Evolutionary conservation across 2,797 vertebrate species (phyloP).

Genomic region (Carduelis carduelis): DNA sequence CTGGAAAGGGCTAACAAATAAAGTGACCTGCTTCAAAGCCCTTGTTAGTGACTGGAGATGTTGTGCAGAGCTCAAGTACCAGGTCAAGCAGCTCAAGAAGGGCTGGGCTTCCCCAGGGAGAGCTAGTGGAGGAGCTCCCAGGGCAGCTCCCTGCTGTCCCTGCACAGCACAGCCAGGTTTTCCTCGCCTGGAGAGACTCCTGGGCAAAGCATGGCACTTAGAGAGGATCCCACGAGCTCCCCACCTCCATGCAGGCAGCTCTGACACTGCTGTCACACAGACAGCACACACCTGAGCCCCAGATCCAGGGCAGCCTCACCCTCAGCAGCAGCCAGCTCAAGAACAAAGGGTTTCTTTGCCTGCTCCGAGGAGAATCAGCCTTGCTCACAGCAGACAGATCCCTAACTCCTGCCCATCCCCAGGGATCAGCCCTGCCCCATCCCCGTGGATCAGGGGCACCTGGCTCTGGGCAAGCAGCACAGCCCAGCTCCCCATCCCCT

Average conservation of each 20-base stretch:
- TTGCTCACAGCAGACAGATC: accelerated
- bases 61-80: background rate
- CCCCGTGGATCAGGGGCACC: background rate
- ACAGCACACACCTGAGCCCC: background rate
- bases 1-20: background rate
- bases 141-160: background rate
- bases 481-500: background rate
- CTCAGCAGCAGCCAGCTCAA: background rate
- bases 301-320: background rate
- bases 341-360: background rate
- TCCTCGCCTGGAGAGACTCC: background rate
- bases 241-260: background rate
- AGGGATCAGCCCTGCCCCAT: accelerated
- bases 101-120: background rate
- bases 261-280: accelerated
- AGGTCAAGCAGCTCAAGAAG: background rate
- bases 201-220: accelerated
- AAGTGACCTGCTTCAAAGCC: background rate
- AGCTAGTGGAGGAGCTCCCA: too few relatives aligned
- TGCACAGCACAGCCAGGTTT: background rate
- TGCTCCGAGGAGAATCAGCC: background rate
- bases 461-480: background rate
- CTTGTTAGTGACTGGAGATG: background rate
- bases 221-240: accelerated
- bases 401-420: background rate